phyloP scores from a whole-genome alignment of 2,888 invertebrate genomes.

The Eilema caniola region DNA sequence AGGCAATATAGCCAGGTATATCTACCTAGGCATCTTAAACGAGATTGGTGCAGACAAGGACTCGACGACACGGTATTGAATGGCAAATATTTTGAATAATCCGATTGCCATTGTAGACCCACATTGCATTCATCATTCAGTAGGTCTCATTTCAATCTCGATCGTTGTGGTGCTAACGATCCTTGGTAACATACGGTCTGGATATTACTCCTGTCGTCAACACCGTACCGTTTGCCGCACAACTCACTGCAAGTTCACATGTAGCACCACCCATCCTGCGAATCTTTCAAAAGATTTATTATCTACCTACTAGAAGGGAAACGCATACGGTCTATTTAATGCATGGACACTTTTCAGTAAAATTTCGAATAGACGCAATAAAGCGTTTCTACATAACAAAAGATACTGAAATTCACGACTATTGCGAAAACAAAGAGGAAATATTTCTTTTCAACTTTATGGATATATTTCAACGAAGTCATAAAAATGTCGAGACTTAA shows the following conservation, averaged over 20 bases:
- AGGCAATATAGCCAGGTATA: too few species aligned
- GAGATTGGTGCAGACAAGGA: too few species aligned
- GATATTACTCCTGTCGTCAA: neutral
- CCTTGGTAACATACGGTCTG: neutral
- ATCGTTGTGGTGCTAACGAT: neutral
- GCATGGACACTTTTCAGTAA: neutral
- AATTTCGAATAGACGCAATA: neutral
- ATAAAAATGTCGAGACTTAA: conserved; percentile 74
- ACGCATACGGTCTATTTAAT: too few species aligned
- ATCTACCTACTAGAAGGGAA: neutral
- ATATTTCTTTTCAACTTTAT: conserved; percentile 38
- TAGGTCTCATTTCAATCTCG: neutral
- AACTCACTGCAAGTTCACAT: neutral
- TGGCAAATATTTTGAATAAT: too few species aligned
- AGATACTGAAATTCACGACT: conserved; percentile 8
- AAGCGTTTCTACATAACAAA: conserved; percentile 6
- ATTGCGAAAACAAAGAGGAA: conserved; percentile 20
- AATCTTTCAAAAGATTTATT: neutral
- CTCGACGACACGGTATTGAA: too few species aligned
- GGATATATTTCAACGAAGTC: conserved; percentile 67
- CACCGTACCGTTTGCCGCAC: neutral
- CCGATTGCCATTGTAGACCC: too few species aligned
- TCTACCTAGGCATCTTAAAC: too few species aligned
- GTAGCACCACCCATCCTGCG: neutral
- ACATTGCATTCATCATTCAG: neutral